phyloP scores from a whole-genome alignment of 2,888 invertebrate species.

The Eupithecia exiguata region DNA sequence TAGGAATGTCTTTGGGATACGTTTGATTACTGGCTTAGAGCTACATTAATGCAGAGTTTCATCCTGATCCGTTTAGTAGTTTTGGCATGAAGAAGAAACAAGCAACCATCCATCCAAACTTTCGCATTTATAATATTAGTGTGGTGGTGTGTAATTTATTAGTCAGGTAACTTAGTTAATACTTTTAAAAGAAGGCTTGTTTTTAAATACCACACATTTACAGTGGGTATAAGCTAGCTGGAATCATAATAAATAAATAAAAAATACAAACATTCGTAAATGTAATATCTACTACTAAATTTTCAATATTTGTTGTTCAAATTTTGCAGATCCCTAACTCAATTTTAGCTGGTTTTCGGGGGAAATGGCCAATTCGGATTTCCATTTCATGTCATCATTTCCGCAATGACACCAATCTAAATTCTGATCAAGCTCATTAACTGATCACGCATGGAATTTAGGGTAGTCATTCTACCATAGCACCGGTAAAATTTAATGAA shows the following conservation, averaged over 20 bases:
- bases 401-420: conserved; percentile 64
- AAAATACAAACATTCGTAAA: background rate
- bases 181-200: too few species aligned
- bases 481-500: background rate
- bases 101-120: too few species aligned
- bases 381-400: conserved; percentile 61
- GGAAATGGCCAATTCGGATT: conserved; percentile 64
- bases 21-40: too few species aligned
- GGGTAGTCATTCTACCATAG: background rate
- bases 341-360: conserved; percentile 26
- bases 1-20: too few species aligned
- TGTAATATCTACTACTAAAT: background rate
- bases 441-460: conserved; percentile 48
- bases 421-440: conserved; percentile 64
- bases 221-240: too few species aligned
- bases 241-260: background rate
- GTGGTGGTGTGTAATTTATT: too few species aligned
- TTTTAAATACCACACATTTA: too few species aligned
- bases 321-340: conserved; percentile 22
- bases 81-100: too few species aligned
- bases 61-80: too few species aligned
- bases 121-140: too few species aligned
- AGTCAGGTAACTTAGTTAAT: too few species aligned
- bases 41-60: too few species aligned
- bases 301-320: conserved; percentile 11